phyloP scores from a whole-genome alignment of 1,140 invertebrate species.

The Bombus polaris region DNA sequence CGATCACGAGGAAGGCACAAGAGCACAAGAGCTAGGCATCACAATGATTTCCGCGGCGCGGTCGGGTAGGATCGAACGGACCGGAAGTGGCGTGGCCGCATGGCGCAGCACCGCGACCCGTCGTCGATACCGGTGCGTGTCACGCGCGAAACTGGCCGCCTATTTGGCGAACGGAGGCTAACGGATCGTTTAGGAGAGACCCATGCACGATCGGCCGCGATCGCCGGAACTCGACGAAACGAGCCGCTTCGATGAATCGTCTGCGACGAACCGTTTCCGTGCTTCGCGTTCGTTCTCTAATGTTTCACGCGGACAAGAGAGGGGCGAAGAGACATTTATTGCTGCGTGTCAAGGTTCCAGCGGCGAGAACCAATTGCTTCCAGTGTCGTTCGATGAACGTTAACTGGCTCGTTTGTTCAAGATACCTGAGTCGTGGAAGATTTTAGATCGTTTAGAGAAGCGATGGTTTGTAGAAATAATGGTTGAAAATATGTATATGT shows the following conservation, averaged over 20 bases:
- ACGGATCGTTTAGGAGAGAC: slow-evolving; percentile 22
- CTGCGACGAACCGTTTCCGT: not conserved
- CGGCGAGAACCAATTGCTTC: not conserved
- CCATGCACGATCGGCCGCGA: slow-evolving; percentile 9
- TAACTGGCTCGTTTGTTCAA: not conserved
- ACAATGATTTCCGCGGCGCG: slow-evolving; percentile 21
- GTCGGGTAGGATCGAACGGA: slow-evolving; percentile 46
- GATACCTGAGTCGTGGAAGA: not conserved
- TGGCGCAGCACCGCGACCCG: slow-evolving; percentile 65
- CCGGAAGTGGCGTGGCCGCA: slow-evolving; percentile 69
- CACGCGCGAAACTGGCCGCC: slow-evolving; percentile 21
- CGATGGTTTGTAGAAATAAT: too few species aligned
- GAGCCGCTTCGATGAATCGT: not conserved
- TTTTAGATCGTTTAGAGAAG: not conserved
- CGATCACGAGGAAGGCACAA: slow-evolving; percentile 17
- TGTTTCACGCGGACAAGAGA: not conserved
- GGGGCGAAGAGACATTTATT: not conserved
- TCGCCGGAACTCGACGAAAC: slow-evolving; percentile 27
- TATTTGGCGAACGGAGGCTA: slow-evolving; percentile 41
- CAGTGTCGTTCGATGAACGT: not conserved
- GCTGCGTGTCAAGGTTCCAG: slow-evolving; percentile 14
- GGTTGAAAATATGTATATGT: too few species aligned
- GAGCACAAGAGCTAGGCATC: slow-evolving; percentile 9
- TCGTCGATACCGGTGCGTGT: slow-evolving; percentile 22
- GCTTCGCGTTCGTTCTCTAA: not conserved